phyloP scores from a whole-genome alignment of 2,113 vertebrate species.

The Sterna hirundo region DNA sequence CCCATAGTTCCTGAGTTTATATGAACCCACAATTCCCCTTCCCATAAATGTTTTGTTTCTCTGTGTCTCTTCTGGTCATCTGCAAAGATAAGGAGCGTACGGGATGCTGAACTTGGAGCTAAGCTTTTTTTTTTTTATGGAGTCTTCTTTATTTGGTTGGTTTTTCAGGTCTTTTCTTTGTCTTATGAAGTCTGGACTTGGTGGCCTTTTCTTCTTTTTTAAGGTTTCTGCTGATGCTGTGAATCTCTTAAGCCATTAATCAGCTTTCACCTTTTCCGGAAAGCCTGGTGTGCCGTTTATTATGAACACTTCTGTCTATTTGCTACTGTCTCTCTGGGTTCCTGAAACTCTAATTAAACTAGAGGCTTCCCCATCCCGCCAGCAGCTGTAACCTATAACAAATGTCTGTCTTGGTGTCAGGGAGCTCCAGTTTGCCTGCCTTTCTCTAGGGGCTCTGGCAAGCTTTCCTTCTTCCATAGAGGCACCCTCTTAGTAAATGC shows the following conservation, averaged over 20 bases:
- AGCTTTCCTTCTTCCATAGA: conserved; percentile 59
- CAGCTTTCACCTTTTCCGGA: conserved; percentile 11
- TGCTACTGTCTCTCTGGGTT: background rate
- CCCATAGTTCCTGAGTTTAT: background rate
- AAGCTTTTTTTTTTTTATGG: background rate
- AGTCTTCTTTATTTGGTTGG: background rate
- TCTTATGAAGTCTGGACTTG: background rate
- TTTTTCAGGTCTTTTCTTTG: background rate
- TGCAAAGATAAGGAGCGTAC: background rate
- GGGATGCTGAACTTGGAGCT: background rate
- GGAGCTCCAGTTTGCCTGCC: background rate
- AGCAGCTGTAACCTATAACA: conserved; percentile 41
- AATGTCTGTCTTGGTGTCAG: conserved; percentile 40
- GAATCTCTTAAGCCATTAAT: background rate
- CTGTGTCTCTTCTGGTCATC: background rate
- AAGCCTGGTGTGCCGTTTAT: background rate
- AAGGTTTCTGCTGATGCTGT: background rate
- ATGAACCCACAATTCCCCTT: background rate
- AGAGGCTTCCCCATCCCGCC: background rate
- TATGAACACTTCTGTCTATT: background rate
- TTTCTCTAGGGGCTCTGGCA: conserved; percentile 50
- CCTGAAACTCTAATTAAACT: conserved; percentile 19
- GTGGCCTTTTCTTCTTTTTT: background rate
- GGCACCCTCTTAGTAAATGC: conserved; percentile 67
- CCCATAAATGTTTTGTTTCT: background rate